Conservation (phyloP, 2,888 invertebrate species). For the Drosophila koepferae region DNA sequence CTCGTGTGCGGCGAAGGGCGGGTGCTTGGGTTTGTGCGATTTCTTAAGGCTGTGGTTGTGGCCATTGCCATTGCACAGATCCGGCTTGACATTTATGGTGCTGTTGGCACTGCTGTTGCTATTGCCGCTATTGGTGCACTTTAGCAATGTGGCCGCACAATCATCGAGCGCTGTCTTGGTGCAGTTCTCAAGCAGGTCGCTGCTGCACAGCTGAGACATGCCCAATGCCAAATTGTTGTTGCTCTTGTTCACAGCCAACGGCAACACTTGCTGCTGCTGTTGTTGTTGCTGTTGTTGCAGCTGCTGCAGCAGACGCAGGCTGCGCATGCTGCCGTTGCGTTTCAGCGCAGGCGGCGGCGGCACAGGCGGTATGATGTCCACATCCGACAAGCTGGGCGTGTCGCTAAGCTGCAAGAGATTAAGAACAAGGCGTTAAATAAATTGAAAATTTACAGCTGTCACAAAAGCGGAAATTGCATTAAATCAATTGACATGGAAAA, state of each 20-base stretch:
- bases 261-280: conserved; percentile 48
- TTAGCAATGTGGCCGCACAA: conserved; percentile 83
- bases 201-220: conserved; percentile 77
- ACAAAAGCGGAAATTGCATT: conserved; percentile 51
- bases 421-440: conserved; percentile 27
- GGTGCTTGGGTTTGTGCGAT: conserved; percentile 53
- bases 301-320: conserved; percentile 74
- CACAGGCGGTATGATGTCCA: conserved; percentile 84
- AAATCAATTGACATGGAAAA: conserved; percentile 59
- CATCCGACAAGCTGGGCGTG: conserved; percentile 82
- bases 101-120: conserved; percentile 58
- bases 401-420: conserved; percentile 73
- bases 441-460: conserved; percentile 51
- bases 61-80: conserved; percentile 59
- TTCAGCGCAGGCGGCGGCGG: conserved; percentile 83
- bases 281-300: conserved; percentile 64
- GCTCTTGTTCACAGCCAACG: conserved; percentile 38
- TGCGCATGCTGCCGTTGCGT: conserved; percentile 82
- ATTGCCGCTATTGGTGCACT: conserved; percentile 82
- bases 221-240: conserved; percentile 54
- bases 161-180: conserved; percentile 82
- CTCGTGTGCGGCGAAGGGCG: conserved; percentile 76
- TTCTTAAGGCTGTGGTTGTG: conserved; percentile 41
- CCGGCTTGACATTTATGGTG: conserved; percentile 60
- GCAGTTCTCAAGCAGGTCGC: conserved; percentile 78